phyloP scores from a whole-genome alignment of 2,888 invertebrate genomes.

The Lycia hirtaria region DNA sequence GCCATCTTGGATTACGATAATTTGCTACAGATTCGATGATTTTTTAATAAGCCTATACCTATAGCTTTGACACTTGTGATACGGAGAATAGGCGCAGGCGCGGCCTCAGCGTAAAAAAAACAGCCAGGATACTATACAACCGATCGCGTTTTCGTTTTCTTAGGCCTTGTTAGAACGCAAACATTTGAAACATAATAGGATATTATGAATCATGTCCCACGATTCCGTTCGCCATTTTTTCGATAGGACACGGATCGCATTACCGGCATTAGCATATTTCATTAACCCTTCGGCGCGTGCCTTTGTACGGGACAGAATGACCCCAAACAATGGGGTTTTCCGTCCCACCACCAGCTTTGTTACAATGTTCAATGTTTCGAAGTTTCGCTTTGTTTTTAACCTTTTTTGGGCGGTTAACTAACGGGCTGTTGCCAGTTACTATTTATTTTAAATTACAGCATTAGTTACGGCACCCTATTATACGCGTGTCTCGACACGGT shows the following conservation, averaged over 20 bases:
- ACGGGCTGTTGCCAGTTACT: not conserved
- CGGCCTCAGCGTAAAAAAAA: too few species aligned
- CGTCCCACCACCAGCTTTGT: constrained; percentile 20
- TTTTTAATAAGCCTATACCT: too few species aligned
- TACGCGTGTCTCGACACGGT: too few species aligned
- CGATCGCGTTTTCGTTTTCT: too few species aligned
- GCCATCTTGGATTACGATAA: too few species aligned
- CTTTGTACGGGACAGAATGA: constrained; percentile 35
- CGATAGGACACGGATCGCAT: constrained; percentile 46
- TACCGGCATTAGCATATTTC: constrained; percentile 47
- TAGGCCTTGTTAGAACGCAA: not conserved
- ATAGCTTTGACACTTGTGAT: too few species aligned
- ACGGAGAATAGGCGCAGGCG: too few species aligned
- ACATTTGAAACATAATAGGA: constrained; percentile 13
- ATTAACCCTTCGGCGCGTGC: constrained; percentile 40
- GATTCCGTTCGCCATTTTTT: constrained; percentile 34
- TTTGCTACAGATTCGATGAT: too few species aligned
- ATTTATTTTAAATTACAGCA: not conserved
- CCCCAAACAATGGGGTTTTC: constrained; percentile 28
- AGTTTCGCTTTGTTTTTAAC: constrained; percentile 1
- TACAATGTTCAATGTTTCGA: constrained; percentile 13
- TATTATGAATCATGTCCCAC: constrained; percentile 14
- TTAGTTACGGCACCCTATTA: too few species aligned
- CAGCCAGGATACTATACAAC: too few species aligned
- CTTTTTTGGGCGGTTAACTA: not conserved